These are phyloP conservation scores for Branchinecta lindahli DNA, from an alignment of 1,140 invertebrate genomes.

Conservation along the genomic window DNA sequence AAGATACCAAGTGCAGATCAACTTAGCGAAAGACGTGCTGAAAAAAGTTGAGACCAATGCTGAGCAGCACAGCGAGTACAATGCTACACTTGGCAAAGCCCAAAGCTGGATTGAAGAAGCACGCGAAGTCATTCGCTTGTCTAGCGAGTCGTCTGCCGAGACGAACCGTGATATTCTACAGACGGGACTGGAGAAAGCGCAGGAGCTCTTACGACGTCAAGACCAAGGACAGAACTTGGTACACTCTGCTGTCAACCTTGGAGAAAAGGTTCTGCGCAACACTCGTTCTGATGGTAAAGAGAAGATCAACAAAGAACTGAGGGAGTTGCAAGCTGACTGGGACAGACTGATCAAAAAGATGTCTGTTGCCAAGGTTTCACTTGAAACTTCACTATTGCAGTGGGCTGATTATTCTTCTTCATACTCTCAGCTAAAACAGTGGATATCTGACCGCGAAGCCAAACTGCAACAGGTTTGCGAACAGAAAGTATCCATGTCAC, in stretches of 20 bases:
- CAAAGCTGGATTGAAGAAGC: conserved; percentile 75
- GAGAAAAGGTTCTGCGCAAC: conserved; percentile 75
- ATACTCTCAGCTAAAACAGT: conserved; percentile 76
- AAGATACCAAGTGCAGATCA: conserved; percentile 66
- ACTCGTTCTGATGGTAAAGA: conserved; percentile 78
- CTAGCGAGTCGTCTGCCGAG: conserved; percentile 55
- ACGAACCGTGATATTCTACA: conserved; percentile 70
- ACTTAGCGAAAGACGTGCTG: conserved; percentile 77
- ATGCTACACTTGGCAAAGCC: conserved; percentile 59
- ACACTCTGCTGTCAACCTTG: conserved; percentile 74
- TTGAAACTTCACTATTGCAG: conserved; percentile 78
- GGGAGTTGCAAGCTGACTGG: conserved; percentile 83
- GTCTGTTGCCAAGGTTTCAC: conserved; percentile 74
- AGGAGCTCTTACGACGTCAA: conserved; percentile 61
- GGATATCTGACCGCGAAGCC: conserved; percentile 85
- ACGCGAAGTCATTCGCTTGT: conserved; percentile 60
- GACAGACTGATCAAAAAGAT: conserved; percentile 79
- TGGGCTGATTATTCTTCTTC: conserved; percentile 91
- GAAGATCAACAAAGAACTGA: conserved; percentile 66
- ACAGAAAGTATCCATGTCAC: conserved; percentile 40
- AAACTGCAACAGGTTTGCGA: conserved; percentile 85
- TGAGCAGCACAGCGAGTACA: conserved; percentile 71
- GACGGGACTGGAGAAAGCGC: conserved; percentile 50
- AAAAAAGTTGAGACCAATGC: conserved; percentile 82
- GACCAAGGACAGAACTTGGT: conserved; percentile 82